Conservation (phyloP, 2,113 vertebrate species). For the Promerops cafer region DNA sequence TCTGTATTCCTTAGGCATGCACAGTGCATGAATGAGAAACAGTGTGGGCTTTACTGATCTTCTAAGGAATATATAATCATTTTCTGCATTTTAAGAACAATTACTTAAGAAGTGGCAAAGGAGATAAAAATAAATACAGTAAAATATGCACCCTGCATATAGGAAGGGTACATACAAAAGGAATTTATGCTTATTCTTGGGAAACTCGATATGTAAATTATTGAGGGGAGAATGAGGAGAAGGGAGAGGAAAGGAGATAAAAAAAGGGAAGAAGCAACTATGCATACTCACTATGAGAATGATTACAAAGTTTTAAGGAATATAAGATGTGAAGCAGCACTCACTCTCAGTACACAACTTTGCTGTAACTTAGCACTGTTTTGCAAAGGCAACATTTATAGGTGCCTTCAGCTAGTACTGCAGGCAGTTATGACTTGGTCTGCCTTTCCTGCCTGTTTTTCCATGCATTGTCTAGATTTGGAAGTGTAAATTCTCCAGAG, state of each 20-base stretch:
- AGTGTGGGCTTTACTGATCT: constrained; percentile 15
- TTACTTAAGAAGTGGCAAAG: neutral
- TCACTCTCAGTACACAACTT: neutral
- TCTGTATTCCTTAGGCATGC: constrained; percentile 18
- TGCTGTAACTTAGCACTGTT: neutral
- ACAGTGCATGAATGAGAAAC: neutral
- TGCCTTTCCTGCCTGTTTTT: neutral
- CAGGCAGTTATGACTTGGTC: neutral
- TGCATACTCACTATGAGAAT: neutral
- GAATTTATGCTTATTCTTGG: neutral
- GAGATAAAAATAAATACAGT: neutral
- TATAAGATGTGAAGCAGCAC: neutral
- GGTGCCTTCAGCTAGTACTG: neutral
- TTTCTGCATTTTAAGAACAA: neutral
- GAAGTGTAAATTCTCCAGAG: neutral
- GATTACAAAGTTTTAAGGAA: neutral
- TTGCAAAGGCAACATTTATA: neutral
- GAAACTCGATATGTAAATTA: neutral
- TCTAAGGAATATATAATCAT: constrained; percentile 16
- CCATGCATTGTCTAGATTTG: neutral
- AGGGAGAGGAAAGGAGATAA: neutral
- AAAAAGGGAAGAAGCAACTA: neutral
- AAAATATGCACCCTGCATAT: neutral
- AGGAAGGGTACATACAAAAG: neutral
- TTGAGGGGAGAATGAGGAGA: neutral